Evolutionary conservation across 2,113 vertebrate species (phyloP).

Genomic region (Pseudopodoces humilis): DNA sequence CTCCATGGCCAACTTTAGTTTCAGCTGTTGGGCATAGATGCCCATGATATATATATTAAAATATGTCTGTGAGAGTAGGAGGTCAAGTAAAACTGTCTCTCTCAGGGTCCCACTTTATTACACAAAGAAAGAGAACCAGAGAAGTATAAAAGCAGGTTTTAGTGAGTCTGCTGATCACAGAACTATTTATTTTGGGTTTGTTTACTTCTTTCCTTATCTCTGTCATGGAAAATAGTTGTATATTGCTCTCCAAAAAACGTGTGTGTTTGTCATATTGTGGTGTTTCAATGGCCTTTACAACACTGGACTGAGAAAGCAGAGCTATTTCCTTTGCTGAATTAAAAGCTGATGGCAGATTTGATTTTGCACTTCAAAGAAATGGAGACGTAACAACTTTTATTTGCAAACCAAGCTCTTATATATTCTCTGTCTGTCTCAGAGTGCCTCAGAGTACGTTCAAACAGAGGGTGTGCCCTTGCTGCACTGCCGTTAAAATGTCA

Average conservation of each 20-base stretch:
- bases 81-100: background rate
- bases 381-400: background rate
- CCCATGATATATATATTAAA: background rate
- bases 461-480: background rate
- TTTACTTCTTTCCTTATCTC: background rate
- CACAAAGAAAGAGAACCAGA: background rate
- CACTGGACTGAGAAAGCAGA: background rate
- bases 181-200: background rate
- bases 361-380: background rate
- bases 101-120: background rate
- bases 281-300: background rate
- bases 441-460: background rate
- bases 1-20: background rate
- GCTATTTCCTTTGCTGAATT: background rate
- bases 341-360: background rate
- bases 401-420: background rate
- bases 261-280: background rate
- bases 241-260: background rate
- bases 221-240: background rate
- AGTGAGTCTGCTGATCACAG: background rate
- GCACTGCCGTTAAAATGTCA: constrained; percentile 8
- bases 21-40: background rate
- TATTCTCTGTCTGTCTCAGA: background rate
- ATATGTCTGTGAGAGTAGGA: background rate
- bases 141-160: background rate